Base-by-base conservation (phyloP, 1,140 invertebrate species). In the Lithobius niger region DNA sequence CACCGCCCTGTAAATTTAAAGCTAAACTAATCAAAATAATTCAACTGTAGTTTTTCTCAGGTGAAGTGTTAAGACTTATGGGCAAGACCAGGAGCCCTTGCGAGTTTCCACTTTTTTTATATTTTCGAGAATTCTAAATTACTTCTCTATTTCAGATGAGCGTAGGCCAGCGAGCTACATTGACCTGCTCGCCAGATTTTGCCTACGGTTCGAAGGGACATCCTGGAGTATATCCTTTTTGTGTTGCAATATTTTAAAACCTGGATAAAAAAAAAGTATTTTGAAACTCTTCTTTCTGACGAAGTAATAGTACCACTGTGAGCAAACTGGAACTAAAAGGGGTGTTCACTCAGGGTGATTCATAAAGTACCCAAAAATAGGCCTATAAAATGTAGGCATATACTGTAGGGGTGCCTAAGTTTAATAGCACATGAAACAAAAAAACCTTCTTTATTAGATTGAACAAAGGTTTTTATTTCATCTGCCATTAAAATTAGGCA, bases 151-250 rank as follows among this genome's bases (percentile, higher is more conserved):
- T 79, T 54, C 76, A 92, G 83, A 83, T 96, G 82, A 90, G 86
- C 61, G 83, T 95, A 26, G 93, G 93, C 10, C 82, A 96, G 69
- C 78, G 89, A 40, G 90, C 91, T 43, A 88, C 81, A 68, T 69
- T 97, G 62, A 89, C 84, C 45, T 95, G 92, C 72, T 82, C 84
- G 10, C 87, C 93, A 0, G 92, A 97, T 69, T 91, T 74, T 60
- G 91, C 87, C 19, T 96, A 96, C 66, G 92, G 92, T 22, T 75
- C 80, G 55, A 77, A 83, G 62, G 91, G 90, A 51, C 88, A 94
- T 71, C 89, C 89, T 58, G 89, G 89, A 65, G 80, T 91, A 75
- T 77, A 77, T 77, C 76, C 75, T 77, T 77, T 77, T 69, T 31
- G 4, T n/a, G n/a, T n/a, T n/a, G n/a, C n/a, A n/a, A n/a, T n/a